Evolutionary conservation across 2,113 vertebrate genomes (phyloP).

Genomic region (Oncorhynchus masou): DNA sequence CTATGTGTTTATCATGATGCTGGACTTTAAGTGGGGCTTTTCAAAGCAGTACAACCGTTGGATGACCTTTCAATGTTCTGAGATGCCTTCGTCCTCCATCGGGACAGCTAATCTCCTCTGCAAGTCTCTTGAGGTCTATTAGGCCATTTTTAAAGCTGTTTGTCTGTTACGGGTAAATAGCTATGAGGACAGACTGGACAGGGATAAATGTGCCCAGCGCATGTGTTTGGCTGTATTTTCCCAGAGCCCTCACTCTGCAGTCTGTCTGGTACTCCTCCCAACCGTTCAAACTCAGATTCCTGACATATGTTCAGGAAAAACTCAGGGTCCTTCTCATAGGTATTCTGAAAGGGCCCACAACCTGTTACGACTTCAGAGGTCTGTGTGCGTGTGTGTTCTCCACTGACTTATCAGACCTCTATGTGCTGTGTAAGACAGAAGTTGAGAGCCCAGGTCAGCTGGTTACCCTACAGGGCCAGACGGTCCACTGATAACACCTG

Average conservation of each 20-base stretch:
- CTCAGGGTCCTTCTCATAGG: no score
- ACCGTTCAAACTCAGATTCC: no score
- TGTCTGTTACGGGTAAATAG: neutral
- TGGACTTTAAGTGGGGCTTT: neutral
- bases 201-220: no score
- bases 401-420: no score
- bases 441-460: neutral
- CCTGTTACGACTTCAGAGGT: no score
- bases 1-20: conserved; percentile 3
- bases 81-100: conserved; percentile 4
- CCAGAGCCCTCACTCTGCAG: no score
- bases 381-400: neutral
- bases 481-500: neutral
- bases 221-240: no score
- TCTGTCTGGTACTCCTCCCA: no score
- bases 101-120: neutral
- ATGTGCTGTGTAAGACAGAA: neutral
- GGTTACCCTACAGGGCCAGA: neutral
- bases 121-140: conserved; percentile 4
- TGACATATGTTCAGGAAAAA: no score
- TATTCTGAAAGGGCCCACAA: no score
- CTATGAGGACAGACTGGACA: neutral
- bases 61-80: conserved; percentile 19
- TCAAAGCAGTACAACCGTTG: neutral
- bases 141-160: neutral